Evolutionary conservation across 2,113 vertebrate genomes (phyloP), one percentile per base, ranked within the genome.

Genomic region (Aphyosemion australe): DNA sequence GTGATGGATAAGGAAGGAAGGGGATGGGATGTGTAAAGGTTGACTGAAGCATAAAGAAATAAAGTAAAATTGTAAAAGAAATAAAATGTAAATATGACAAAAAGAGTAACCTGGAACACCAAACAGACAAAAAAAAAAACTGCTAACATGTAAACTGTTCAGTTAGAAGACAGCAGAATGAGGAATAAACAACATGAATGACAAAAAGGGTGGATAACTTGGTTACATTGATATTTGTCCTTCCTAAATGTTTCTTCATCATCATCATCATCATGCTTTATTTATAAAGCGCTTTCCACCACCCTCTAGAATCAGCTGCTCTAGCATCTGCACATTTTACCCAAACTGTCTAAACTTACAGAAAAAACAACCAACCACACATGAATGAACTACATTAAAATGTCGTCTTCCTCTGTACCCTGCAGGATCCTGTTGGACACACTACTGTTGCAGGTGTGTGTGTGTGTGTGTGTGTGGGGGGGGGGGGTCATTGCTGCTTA

Each of bases 301-400:
- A n/a, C n/a, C n/a, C n/a, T 2, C 26, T 39, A 39, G 37, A 39
- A 8, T 39, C 7, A 39, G 26, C 26, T 37, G 4, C 6, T 37
- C 5, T 37, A 37, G 12, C 10, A 42, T 42, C 41, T 8, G 8
- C 39, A 56, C 39, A 57, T 70, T 52, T 20, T 9, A 2, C 37
- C 65, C 10, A 34, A 76, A 12, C 58, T 68, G 48, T 64, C 21
- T 65, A 41, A 46, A 5, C 15, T 50, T 53, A 20, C 53, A 26
- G 15, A 45, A 61, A 48, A 32, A 32, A n/a, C 47, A 39, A 63
- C 48, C 20, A 65, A 5, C 12, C 12, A 43, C 16, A 49, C 19
- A 51, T 45, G 9, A 54, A 54, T 1, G 18, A 59, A 14, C 13
- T 26, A 46, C 50, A 5, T 59, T 3, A 53, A 66, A 60, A 48